A percentile compares a stretch with the other conserved stretches of the same genome.
phyloP scores from a whole-genome alignment of 1,140 invertebrate species.

The Neomicropteryx cornuta region DNA sequence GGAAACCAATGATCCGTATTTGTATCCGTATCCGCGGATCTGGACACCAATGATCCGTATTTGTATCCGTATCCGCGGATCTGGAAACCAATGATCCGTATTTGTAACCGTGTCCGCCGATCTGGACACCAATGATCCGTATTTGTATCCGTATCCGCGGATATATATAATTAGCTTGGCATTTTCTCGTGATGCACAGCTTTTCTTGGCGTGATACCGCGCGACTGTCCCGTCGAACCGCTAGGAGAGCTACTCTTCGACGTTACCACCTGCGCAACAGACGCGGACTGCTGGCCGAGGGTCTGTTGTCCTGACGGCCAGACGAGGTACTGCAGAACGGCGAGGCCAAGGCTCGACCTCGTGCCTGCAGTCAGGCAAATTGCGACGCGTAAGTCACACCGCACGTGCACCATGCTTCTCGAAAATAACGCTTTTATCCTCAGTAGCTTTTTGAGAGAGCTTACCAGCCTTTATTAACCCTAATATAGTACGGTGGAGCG shows the following conservation, averaged over 20 bases:
- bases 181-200: conserved; percentile 36
- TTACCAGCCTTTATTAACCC: conserved; percentile 7
- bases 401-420: neutral
- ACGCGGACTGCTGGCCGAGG: conserved; percentile 56
- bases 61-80: neutral
- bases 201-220: conserved; percentile 48
- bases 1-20: neutral
- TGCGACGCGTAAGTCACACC: conserved; percentile 26
- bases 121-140: conserved; percentile 8
- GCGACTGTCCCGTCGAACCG: conserved; percentile 50
- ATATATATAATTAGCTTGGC: conserved; percentile 4
- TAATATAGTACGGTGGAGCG: no score
- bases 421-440: neutral
- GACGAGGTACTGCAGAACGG: conserved; percentile 53
- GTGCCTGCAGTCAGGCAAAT: conserved; percentile 41
- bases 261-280: conserved; percentile 48
- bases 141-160: conserved; percentile 6
- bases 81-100: neutral
- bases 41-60: neutral
- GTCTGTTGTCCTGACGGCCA: conserved; percentile 57
- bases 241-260: conserved; percentile 53
- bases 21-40: conserved; percentile 3
- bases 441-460: neutral
- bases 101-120: neutral
- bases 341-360: conserved; percentile 47